These are phyloP conservation scores for Erpetoichthys calabaricus DNA, from an alignment of 2,797 vertebrate genomes.

Conservation along the genomic window DNA sequence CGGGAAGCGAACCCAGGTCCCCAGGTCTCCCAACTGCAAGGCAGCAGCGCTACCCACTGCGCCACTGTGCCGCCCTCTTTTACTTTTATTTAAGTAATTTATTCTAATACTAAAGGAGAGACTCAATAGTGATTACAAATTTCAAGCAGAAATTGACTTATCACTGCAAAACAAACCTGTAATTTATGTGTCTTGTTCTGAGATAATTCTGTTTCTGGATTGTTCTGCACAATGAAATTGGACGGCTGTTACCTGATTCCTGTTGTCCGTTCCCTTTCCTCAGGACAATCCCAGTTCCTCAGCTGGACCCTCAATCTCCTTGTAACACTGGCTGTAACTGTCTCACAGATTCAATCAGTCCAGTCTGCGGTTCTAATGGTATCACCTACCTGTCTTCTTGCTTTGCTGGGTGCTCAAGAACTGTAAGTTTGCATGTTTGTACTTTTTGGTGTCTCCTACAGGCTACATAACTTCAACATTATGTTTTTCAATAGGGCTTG, in stretches of 20 bases:
- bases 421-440: conserved; percentile 24
- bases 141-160: too few species aligned
- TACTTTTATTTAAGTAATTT: too few species aligned
- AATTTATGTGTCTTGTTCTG: conserved; percentile 1
- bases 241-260: background rate
- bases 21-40: too few species aligned
- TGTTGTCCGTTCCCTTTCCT: conserved; percentile 38
- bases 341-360: conserved; percentile 84
- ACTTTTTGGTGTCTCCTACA: too few species aligned
- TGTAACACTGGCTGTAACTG: conserved; percentile 89
- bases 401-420: conserved; percentile 79
- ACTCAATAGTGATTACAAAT: too few species aligned
- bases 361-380: conserved; percentile 83
- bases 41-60: too few species aligned
- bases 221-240: conserved; percentile 6
- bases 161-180: background rate
- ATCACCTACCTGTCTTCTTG: conserved; percentile 92
- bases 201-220: background rate
- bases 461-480: too few species aligned
- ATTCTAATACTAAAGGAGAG: too few species aligned
- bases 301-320: conserved; percentile 60
- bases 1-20: too few species aligned
- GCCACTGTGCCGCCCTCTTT: too few species aligned
- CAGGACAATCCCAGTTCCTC: conserved; percentile 41
- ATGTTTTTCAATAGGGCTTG: too few species aligned